These are phyloP conservation scores for Uria aalge DNA, from an alignment of 2,113 vertebrate genomes.

Conservation along the genomic window DNA sequence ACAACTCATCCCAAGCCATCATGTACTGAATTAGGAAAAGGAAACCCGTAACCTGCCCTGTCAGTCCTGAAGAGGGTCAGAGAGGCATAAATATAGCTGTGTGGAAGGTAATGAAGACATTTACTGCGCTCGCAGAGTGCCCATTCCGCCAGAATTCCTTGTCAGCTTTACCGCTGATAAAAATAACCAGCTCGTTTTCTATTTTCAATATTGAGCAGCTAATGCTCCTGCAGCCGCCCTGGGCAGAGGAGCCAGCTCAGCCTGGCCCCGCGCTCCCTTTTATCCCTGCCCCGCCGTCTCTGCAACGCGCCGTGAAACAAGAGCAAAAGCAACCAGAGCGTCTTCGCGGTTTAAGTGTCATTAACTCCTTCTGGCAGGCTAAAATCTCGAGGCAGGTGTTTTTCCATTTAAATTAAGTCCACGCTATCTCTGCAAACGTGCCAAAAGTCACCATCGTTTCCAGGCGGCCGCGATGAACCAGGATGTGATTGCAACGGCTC, in stretches of 20 bases:
- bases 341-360: not conserved
- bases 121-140: not conserved
- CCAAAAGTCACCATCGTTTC: not conserved
- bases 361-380: not conserved
- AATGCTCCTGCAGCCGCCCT: rapidly evolving
- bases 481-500: not conserved
- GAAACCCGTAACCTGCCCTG: not conserved
- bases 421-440: rapidly evolving
- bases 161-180: not conserved
- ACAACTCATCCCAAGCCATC: not conserved
- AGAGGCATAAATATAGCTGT: not conserved
- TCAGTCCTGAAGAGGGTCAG: not conserved
- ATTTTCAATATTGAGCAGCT: rapidly evolving
- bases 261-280: rapidly evolving
- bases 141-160: not conserved
- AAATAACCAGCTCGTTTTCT: not conserved
- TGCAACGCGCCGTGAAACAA: rapidly evolving
- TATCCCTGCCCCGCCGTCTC: not conserved
- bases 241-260: not conserved
- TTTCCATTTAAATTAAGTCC: not conserved
- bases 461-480: not conserved
- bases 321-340: not conserved
- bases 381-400: rapidly evolving
- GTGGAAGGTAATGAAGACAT: not conserved
- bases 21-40: not conserved